Evolutionary conservation across 1,140 invertebrate species (phyloP), one percentile per base, ranked within the genome.

Genomic region (Drosophila orosa): DNA sequence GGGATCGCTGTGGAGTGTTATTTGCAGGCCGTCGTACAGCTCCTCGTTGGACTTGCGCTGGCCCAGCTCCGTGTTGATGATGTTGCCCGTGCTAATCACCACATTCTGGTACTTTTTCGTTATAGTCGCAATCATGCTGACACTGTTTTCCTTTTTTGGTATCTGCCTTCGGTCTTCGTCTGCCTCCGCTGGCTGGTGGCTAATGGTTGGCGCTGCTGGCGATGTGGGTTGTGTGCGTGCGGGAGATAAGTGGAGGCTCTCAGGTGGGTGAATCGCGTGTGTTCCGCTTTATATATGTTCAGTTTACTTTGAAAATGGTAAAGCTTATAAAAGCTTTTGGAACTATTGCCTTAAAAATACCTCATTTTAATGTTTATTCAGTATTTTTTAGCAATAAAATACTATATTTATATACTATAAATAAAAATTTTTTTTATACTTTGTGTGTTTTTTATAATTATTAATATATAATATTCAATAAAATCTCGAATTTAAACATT

Each of bases 61-160:
- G 9, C 95, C 95, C 56, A 96, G 95, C 91, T 97, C 97, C 29
- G 81, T 86, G 92, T 95, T 96, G 89, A 98, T 93, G 72, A 98
- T 96, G 92, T 98, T 98, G 58, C 97, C 97, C 35, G 97, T 97
- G 80, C 96, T 96, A 62, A 98, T 94, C 69, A 93, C 93, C 73
- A 94, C 69, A 65, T 90, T 80, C 65, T 84, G 75, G 73, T 75
- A 91, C 66, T 89, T 85, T 17, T 83, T 89, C 56, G 76, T 76
- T 74, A 91, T 89, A 73, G 81, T 75, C 50, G 90, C 81, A 58
- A 91, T 89, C 90, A 91, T 91, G 47, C 13, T 83, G 47, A 45
- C 31, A 57, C 39, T 60, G 59, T 74, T 42, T 25, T 44, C 61
- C 44, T 50, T 50, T 25, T 65, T 68, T 65, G 60, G 60, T 66